Evolutionary conservation across 2,113 vertebrate genomes (phyloP), one percentile per base, ranked within the genome.

Genomic region (Hydrolagus affinis): DNA sequence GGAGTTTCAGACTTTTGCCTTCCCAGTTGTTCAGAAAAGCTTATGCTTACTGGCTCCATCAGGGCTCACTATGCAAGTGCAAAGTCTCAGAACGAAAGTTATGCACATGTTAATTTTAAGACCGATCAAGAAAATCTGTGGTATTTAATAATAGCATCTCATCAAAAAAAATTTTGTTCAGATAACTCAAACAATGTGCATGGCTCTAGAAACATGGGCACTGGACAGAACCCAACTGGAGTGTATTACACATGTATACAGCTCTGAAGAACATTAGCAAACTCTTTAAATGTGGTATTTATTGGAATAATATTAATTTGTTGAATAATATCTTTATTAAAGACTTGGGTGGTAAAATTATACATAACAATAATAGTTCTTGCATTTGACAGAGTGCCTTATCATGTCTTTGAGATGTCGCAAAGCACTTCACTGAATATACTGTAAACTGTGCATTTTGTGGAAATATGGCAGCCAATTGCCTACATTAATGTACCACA

Each of bases 1-100:
- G 88, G 71, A 86, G 85, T 86, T 19, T 76, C 14, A 8, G 87
- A 32, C 87, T 74, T 73, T 30, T 86, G 8, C 78, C 60, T 87
- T 85, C 85, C 86, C 89, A 92, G 87, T 88, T 83, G 76, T 86
- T 87, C 4, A 1, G 77, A 69, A n/a, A 88, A 60, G 11, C 59
- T 83, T 83, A 83, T 83, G 60, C 78, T 83, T 83, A 32, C 62
- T 66, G 78, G 78, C 25, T 68, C 78, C 78, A 83, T 83, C 78
- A 66, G 78, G 78, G 78, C n/a, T 19, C 78, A 83, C 60, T 68
- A 83, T 83, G 78, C 78, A 68, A 83, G 60, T 66, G 78, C 78
- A 83, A 83, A 83, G 62, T 66, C 78, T 32, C 78, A 83, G 78
- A 83, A 83, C 66, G 78, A 83, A 15, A 83, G 78, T 66, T 83